Conservation (phyloP, 30 jellyfish, hydroid and myxozoan genomes). For the Chironex yamaguchii region DNA sequence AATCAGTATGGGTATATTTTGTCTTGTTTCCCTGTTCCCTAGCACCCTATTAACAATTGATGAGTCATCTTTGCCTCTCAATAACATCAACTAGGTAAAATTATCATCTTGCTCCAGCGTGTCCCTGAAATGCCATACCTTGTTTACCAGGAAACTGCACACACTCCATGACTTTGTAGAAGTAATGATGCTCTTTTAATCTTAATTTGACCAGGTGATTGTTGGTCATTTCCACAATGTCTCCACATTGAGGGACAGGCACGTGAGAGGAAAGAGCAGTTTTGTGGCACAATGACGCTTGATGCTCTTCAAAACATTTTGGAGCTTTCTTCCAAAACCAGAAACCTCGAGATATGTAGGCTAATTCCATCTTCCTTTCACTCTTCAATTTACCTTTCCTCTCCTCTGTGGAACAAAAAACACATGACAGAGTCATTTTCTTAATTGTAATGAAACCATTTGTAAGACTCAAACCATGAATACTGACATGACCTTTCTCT, state of each 20-base stretch:
- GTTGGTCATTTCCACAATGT: conserved; percentile 38
- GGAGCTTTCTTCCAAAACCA: conserved; percentile 40
- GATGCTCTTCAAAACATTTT: conserved; percentile 49
- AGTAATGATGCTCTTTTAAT: conserved; percentile 60
- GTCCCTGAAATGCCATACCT: conserved; percentile 68
- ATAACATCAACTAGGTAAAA: conserved; percentile 24
- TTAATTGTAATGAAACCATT: conserved; percentile 64
- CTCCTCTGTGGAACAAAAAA: conserved; percentile 33
- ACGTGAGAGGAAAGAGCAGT: conserved; percentile 51
- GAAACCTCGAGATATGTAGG: conserved; percentile 39
- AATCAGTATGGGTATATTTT: conserved; percentile 55
- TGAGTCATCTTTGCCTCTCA: conserved; percentile 74
- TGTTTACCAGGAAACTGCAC: conserved; percentile 55
- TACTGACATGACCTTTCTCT: conserved; percentile 55
- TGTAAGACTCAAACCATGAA: conserved; percentile 59
- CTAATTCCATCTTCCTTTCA: conserved; percentile 34
- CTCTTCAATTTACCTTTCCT: conserved; percentile 29
- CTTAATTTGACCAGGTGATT: conserved; percentile 36
- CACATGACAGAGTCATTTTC: conserved; percentile 36
- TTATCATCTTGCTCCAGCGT: conserved; percentile 41
- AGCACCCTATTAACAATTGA: conserved; percentile 9
- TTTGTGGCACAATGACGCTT: conserved; percentile 60
- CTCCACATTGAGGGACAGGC: conserved; percentile 49
- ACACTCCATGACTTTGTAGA: conserved; percentile 35
- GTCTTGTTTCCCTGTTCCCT: conserved; percentile 38